Evolutionary conservation across 1,140 invertebrate species (phyloP).

Genomic region (Ruditapes philippinarum): DNA sequence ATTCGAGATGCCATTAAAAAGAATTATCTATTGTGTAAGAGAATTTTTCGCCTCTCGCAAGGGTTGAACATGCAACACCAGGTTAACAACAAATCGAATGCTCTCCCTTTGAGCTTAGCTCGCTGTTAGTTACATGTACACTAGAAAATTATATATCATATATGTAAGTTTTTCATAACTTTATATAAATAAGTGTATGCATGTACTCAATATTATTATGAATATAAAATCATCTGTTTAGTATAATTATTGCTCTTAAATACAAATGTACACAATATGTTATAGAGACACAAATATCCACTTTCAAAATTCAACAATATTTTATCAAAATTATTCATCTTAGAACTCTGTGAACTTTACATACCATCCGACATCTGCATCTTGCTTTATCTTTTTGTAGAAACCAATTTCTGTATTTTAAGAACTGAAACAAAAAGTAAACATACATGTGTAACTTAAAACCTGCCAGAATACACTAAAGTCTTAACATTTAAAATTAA

Average conservation of each 20-base stretch:
- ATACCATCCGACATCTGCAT: slow-evolving; percentile 6
- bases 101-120: too few relatives aligned
- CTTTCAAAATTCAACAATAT: neutral
- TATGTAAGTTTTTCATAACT: too few relatives aligned
- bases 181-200: neutral
- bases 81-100: too few relatives aligned
- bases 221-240: neutral
- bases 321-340: neutral
- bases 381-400: neutral
- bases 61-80: too few relatives aligned
- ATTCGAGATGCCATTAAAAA: too few relatives aligned
- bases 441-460: neutral
- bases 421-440: neutral
- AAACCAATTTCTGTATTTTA: neutral
- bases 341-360: too few relatives aligned
- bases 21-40: too few relatives aligned
- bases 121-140: too few relatives aligned
- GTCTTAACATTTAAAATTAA: neutral
- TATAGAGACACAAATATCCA: neutral
- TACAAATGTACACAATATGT: neutral
- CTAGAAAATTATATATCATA: too few relatives aligned
- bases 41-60: too few relatives aligned
- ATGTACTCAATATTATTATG: neutral
- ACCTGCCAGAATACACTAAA: neutral
- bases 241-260: neutral